Percentiles rank a stretch among this genome's conserved stretches.
Evolutionary conservation across 2,113 vertebrate species (phyloP).

Genomic region (Catharus fuscescens): DNA sequence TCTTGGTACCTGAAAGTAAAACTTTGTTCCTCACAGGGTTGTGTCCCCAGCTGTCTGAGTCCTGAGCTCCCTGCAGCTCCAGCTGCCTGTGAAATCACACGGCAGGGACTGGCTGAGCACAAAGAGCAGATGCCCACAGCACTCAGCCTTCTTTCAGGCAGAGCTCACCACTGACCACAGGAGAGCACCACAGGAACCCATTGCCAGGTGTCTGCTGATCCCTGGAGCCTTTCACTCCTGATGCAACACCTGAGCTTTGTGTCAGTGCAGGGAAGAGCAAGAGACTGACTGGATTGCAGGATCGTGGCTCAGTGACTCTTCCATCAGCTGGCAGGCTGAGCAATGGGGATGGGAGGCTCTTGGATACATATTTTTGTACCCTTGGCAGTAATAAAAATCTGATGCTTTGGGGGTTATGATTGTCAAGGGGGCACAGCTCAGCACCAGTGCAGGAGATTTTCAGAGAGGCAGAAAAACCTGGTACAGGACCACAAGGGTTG

Average conservation of each 20-base stretch:
- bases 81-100: not conserved
- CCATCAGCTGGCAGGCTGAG: not conserved
- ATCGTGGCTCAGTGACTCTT: not conserved
- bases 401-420: not conserved
- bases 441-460: not conserved
- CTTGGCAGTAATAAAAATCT: not conserved
- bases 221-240: not conserved
- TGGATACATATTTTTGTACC: not conserved
- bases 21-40: not conserved
- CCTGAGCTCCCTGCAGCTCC: not conserved
- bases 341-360: not conserved
- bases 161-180: rapidly evolving
- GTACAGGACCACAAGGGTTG: not conserved
- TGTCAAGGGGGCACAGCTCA: not conserved
- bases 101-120: not conserved
- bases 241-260: not conserved
- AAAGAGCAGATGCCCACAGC: not conserved
- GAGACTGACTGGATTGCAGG: not conserved
- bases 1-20: not conserved
- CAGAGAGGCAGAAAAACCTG: not conserved
- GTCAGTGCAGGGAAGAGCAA: not conserved
- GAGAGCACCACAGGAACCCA: rapidly evolving
- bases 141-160: not conserved
- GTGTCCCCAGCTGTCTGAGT: not conserved
- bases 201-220: rapidly evolving